Percentiles rank a stretch among this genome's conserved stretches.
phyloP scores from a whole-genome alignment of 2,888 invertebrate species.

The Chrysodeixis includens region DNA sequence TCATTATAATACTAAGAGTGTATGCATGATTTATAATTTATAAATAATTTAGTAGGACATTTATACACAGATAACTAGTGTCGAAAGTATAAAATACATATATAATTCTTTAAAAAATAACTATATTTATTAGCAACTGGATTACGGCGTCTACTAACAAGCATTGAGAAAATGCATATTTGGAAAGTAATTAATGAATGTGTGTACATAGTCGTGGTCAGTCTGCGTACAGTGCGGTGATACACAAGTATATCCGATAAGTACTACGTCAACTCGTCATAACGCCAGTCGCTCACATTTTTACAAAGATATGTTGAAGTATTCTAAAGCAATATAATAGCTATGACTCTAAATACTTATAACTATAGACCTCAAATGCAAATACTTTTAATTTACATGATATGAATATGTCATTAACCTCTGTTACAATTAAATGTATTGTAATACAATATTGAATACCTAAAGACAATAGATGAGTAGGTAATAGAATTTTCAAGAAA shows the following conservation, averaged over 20 bases:
- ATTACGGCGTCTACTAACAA: constrained; percentile 74
- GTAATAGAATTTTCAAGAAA: constrained; percentile 59
- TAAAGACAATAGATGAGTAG: constrained; percentile 74
- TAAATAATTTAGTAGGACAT: constrained; percentile 87
- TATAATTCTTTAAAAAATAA: constrained; percentile 67
- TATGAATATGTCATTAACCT: constrained; percentile 89
- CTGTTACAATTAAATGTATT: constrained; percentile 81
- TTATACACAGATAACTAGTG: constrained; percentile 81
- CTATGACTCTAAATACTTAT: constrained; percentile 88
- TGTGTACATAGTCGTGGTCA: constrained; percentile 73
- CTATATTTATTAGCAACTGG: constrained; percentile 68
- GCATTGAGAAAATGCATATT: constrained; percentile 83
- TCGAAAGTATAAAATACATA: constrained; percentile 79
- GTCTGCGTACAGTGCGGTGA: constrained; percentile 77
- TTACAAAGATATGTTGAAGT: constrained; percentile 88
- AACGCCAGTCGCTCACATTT: constrained; percentile 81
- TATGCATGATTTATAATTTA: constrained; percentile 87
- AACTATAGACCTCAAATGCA: constrained; percentile 89
- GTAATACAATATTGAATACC: constrained; percentile 75
- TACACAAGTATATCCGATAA: constrained; percentile 65
- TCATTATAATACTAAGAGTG: constrained; percentile 84
- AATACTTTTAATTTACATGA: constrained; percentile 89
- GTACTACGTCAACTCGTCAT: constrained; percentile 65
- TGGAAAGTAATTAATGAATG: constrained; percentile 74
- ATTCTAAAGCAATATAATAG: constrained; percentile 88